phyloP scores from a whole-genome alignment of 2,113 vertebrate genomes.

The Caranx melampygus region DNA sequence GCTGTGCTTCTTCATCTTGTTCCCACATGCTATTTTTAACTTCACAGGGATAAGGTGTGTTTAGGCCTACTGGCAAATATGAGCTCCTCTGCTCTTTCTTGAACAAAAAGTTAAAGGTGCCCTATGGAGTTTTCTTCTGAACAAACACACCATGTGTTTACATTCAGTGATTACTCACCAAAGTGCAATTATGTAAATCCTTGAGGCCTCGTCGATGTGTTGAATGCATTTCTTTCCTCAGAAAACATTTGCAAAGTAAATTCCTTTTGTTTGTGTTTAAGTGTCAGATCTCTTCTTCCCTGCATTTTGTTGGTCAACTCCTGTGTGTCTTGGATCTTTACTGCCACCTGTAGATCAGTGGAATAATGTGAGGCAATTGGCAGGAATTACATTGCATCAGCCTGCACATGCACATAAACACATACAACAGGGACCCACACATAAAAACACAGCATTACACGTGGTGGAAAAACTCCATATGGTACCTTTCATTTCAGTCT shows the following conservation, averaged over 20 bases:
- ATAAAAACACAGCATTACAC: background rate
- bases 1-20: slow-evolving; percentile 16
- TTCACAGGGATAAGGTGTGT: background rate
- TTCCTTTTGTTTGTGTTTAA: background rate
- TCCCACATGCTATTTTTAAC: background rate
- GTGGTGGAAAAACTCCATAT: background rate
- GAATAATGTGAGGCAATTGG: background rate
- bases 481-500: background rate
- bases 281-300: background rate
- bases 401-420: background rate
- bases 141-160: background rate
- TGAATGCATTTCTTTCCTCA: background rate
- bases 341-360: background rate
- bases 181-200: background rate
- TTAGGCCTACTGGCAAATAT: background rate
- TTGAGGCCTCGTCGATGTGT: background rate
- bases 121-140: background rate
- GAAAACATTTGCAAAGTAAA: background rate
- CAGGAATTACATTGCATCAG: background rate
- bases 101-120: background rate
- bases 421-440: background rate
- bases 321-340: background rate
- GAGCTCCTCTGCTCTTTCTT: background rate
- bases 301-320: background rate
- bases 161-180: background rate